Evolutionary conservation across 2,888 invertebrate species (phyloP).

Genomic region (Saturnia pavonia): DNA sequence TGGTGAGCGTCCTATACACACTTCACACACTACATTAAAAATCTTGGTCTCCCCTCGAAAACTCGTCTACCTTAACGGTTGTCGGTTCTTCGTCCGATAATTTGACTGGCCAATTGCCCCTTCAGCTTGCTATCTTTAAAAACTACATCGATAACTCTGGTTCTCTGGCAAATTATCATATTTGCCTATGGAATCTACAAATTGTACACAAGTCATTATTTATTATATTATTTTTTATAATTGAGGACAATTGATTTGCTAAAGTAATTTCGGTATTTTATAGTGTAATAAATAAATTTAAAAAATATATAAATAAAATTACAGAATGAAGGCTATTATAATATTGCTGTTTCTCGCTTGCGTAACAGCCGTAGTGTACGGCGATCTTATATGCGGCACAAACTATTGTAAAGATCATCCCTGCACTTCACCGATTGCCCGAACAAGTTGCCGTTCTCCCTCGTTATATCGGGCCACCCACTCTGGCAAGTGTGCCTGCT

Average conservation of each 20-base stretch:
- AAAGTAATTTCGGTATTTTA: background rate
- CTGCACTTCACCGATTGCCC: constrained; percentile 47
- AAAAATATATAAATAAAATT: constrained; percentile 25
- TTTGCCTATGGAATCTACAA: background rate
- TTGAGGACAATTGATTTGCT: background rate
- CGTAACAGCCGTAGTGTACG: constrained; percentile 52
- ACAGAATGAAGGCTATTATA: constrained; percentile 64
- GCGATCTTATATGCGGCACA: constrained; percentile 68
- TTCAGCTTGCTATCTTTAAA: too few species aligned
- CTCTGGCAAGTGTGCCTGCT: constrained; percentile 73
- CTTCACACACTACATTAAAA: too few species aligned
- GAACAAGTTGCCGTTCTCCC: constrained; percentile 53
- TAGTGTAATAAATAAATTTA: too few species aligned
- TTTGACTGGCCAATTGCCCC: too few species aligned
- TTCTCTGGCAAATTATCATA: too few species aligned
- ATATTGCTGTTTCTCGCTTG: constrained; percentile 57
- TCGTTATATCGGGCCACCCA: constrained; percentile 61
- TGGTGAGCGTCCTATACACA: too few species aligned
- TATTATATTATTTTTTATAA: background rate
- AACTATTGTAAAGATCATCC: constrained; percentile 69
- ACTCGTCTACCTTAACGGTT: too few species aligned
- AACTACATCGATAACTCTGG: too few species aligned
- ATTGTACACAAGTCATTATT: background rate
- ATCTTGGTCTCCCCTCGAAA: too few species aligned
- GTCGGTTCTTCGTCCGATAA: too few species aligned